phyloP scores from a whole-genome alignment of 2,888 invertebrate genomes.

The Apamea epomidion region DNA sequence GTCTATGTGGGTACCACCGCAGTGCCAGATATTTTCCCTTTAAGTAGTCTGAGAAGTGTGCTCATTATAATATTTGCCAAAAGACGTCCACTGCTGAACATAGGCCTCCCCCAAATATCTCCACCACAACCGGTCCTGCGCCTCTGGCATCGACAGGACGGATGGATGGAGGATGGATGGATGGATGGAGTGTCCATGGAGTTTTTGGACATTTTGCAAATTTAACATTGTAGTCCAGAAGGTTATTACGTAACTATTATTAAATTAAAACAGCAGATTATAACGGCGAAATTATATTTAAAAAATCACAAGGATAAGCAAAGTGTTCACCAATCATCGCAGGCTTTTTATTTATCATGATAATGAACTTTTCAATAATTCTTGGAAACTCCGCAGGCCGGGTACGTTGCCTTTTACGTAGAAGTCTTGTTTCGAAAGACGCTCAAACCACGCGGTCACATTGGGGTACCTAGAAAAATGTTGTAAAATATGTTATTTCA shows the following conservation, averaged over 20 bases:
- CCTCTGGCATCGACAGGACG: too few relatives aligned
- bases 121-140: too few relatives aligned
- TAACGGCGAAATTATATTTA: background rate
- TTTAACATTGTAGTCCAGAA: too few relatives aligned
- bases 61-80: too few relatives aligned
- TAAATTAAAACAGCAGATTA: background rate
- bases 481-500: background rate
- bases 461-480: slow-evolving; percentile 77
- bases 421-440: slow-evolving; percentile 75
- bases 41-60: too few relatives aligned
- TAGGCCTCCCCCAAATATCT: too few relatives aligned
- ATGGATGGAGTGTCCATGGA: too few relatives aligned
- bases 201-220: too few relatives aligned
- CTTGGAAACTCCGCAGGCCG: slow-evolving; percentile 59
- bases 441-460: slow-evolving; percentile 73
- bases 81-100: too few relatives aligned
- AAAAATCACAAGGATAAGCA: background rate
- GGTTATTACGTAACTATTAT: background rate
- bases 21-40: too few relatives aligned
- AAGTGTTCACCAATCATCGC: background rate
- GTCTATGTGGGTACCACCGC: too few relatives aligned
- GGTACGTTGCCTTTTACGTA: slow-evolving; percentile 74
- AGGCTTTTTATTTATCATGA: slow-evolving; percentile 5
- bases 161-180: too few relatives aligned
- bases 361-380: slow-evolving; percentile 51